Conservation (phyloP, 2,113 vertebrate species). For the Dendrocopos noguchii region DNA sequence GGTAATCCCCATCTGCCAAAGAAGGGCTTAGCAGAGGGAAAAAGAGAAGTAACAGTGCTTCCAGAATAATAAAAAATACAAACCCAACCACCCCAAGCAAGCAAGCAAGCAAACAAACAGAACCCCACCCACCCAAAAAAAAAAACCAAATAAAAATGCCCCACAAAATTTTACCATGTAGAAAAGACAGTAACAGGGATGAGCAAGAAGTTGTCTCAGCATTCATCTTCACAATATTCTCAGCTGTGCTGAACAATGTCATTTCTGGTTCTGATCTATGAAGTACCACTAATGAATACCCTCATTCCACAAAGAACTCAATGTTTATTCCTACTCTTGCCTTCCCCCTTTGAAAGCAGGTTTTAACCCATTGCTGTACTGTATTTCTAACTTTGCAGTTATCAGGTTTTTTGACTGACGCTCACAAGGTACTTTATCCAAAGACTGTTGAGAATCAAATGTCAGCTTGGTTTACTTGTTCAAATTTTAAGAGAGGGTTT, state of each 20-base stretch:
- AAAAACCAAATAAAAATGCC: no score
- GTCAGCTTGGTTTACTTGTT: constrained; percentile 23
- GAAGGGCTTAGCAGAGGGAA: not conserved
- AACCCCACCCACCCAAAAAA: no score
- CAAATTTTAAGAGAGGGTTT: not conserved
- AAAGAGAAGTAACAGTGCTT: not conserved
- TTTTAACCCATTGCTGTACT: not conserved
- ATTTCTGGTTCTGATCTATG: not conserved
- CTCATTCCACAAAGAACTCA: not conserved
- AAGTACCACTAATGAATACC: not conserved
- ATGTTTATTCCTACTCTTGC: not conserved
- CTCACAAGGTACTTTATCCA: not conserved
- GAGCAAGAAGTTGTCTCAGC: not conserved
- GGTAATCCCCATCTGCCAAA: not conserved
- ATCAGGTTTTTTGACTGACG: not conserved
- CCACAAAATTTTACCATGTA: not conserved
- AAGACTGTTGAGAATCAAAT: constrained; percentile 18
- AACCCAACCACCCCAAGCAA: no score
- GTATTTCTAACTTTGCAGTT: not conserved
- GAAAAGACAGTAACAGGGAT: not conserved
- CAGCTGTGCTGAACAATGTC: not conserved
- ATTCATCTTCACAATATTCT: not conserved
- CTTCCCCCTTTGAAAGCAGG: not conserved
- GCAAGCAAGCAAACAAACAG: no score
- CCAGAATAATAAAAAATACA: not conserved